phyloP scores from a whole-genome alignment of 2,797 vertebrate species.

The Takifugu rubripes region DNA sequence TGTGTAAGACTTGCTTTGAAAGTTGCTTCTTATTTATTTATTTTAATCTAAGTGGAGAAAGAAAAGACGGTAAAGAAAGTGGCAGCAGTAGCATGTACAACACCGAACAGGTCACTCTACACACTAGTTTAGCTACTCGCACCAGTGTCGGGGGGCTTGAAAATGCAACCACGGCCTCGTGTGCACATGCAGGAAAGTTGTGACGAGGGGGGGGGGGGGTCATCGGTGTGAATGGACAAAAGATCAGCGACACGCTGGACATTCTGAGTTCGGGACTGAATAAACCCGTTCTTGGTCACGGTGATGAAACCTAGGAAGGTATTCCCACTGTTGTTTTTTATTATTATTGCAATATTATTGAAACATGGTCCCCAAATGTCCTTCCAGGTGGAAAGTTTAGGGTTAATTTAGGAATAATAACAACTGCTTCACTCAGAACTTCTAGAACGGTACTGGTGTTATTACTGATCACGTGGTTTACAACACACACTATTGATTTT shows the following conservation, averaged over 20 bases:
- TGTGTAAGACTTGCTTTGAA: slow-evolving; percentile 66
- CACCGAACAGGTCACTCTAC: slow-evolving; percentile 61
- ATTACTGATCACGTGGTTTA: too few relatives aligned
- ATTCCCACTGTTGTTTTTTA: not conserved
- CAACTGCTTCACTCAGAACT: too few relatives aligned
- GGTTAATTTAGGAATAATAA: too few relatives aligned
- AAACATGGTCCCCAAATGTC: too few relatives aligned
- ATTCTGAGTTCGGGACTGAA: slow-evolving; percentile 35
- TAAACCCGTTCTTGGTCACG: slow-evolving; percentile 5
- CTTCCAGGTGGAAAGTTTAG: too few relatives aligned
- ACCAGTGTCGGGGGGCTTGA: slow-evolving; percentile 54
- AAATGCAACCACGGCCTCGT: slow-evolving; percentile 53
- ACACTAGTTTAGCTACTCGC: slow-evolving; percentile 66
- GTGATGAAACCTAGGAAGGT: not conserved
- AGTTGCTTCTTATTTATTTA: slow-evolving; percentile 17
- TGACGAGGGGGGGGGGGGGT: slow-evolving; percentile 35
- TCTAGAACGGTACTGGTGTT: too few relatives aligned
- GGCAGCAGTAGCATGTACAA: slow-evolving; percentile 62
- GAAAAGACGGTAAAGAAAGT: slow-evolving; percentile 32
- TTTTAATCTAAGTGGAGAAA: slow-evolving; percentile 32
- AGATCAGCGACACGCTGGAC: slow-evolving; percentile 47
- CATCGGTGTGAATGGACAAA: slow-evolving; percentile 46
- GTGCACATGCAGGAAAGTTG: slow-evolving; percentile 74
- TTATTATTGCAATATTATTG: too few relatives aligned
- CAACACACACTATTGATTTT: too few relatives aligned